Evolutionary conservation across 2,797 vertebrate species (phyloP).

Genomic region (Catharus ustulatus): DNA sequence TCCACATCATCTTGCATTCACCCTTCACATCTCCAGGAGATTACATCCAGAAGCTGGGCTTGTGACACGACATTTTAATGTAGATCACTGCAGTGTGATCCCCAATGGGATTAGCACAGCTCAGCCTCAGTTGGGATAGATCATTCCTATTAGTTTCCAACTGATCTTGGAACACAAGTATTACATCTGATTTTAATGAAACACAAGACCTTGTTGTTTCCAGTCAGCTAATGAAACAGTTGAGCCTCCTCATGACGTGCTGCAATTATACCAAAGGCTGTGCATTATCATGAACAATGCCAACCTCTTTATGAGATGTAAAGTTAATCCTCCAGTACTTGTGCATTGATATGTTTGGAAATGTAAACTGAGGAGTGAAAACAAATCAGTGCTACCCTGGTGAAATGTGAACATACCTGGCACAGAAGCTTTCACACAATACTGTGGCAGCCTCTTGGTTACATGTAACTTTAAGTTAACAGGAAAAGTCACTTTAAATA

Average conservation of each 20-base stretch:
- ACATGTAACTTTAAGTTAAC: conserved; percentile 68
- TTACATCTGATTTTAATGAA: conserved; percentile 84
- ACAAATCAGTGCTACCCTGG: not conserved
- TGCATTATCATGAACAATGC: conserved; percentile 69
- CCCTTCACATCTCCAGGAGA: not conserved
- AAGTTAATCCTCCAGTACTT: conserved; percentile 56
- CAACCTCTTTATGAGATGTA: conserved; percentile 64
- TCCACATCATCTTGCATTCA: not conserved
- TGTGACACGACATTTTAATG: not conserved
- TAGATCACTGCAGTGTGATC: conserved; percentile 35
- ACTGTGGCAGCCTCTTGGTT: conserved; percentile 45
- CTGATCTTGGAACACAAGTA: conserved; percentile 76
- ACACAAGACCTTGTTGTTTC: conserved; percentile 76
- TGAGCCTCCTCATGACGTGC: conserved; percentile 77
- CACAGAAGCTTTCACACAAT: not conserved
- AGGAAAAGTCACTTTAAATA: conserved; percentile 72
- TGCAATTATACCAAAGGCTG: conserved; percentile 71
- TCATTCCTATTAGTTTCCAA: conserved; percentile 78
- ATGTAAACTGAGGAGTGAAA: conserved; percentile 38
- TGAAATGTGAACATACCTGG: conserved; percentile 40
- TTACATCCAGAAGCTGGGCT: not conserved
- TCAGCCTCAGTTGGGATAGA: conserved; percentile 65
- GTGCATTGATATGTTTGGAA: conserved; percentile 14
- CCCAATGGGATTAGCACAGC: conserved; percentile 58
- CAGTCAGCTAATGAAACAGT: conserved; percentile 75